Evolutionary conservation across 2,888 invertebrate species (phyloP).

Genomic region (Gandaritis pyraliata): DNA sequence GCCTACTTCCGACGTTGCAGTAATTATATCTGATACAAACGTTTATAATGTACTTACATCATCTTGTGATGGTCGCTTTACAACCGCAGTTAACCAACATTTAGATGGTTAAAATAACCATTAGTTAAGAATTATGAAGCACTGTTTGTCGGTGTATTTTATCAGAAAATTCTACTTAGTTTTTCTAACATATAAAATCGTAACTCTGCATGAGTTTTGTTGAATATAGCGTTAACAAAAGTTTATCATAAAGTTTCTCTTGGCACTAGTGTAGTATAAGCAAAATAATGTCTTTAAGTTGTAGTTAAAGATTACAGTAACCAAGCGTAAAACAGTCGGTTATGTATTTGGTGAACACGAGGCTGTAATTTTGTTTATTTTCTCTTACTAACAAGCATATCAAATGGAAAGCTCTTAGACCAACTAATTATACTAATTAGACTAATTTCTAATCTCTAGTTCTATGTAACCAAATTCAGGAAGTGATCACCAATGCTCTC

Average conservation of each 20-base stretch:
- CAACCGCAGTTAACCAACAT: not conserved
- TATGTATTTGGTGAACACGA: constrained; percentile 1
- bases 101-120: not conserved
- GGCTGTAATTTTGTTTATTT: constrained; percentile 19
- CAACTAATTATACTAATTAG: too few relatives aligned
- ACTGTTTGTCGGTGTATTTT: too few relatives aligned
- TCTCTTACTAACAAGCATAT: constrained; percentile 16
- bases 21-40: constrained; percentile 34
- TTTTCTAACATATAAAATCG: too few relatives aligned
- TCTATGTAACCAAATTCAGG: too few relatives aligned
- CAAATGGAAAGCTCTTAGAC: constrained; percentile 10
- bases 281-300: too few relatives aligned
- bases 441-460: too few relatives aligned
- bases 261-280: too few relatives aligned
- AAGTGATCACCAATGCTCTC: too few relatives aligned
- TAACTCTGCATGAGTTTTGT: too few relatives aligned
- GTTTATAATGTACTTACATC: constrained; percentile 5
- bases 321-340: not conserved
- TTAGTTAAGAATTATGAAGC: not conserved
- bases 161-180: too few relatives aligned
- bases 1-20: constrained; percentile 35
- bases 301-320: not conserved
- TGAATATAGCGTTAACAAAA: too few relatives aligned
- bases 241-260: too few relatives aligned
- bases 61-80: constrained; percentile 2